Percentiles rank a stretch among this genome's conserved stretches.
phyloP scores from a whole-genome alignment of 2,888 invertebrate species.

The Pecten maximus region DNA sequence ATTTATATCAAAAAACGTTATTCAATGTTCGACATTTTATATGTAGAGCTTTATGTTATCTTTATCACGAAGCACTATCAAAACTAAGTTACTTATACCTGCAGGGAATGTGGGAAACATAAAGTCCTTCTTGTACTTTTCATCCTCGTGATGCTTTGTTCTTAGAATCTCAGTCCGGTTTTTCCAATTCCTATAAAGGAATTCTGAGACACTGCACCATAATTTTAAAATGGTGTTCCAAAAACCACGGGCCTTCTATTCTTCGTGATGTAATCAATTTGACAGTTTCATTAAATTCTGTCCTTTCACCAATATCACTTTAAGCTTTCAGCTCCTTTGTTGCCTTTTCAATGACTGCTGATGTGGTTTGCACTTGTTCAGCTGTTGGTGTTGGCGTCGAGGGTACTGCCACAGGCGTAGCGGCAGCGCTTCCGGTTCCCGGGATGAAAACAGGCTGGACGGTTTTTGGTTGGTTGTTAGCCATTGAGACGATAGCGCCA shows the following conservation, averaged over 20 bases:
- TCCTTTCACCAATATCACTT: neutral
- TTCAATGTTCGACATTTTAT: neutral
- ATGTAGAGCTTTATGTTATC: neutral
- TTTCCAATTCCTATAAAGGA: neutral
- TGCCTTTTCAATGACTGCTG: neutral
- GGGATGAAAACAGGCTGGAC: neutral
- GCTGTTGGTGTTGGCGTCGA: neutral
- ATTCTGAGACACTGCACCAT: neutral
- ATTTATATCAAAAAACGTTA: neutral
- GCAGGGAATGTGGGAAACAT: neutral
- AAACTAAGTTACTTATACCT: neutral
- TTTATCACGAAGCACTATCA: neutral
- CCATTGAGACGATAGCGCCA: neutral
- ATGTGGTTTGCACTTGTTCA: neutral
- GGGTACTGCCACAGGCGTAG: neutral
- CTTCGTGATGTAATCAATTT: neutral
- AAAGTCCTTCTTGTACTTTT: neutral
- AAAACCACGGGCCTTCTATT: neutral
- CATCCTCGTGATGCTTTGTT: neutral
- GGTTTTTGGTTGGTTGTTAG: neutral
- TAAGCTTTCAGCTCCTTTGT: neutral
- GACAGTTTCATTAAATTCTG: neutral
- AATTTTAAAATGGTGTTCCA: neutral
- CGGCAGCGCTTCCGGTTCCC: neutral
- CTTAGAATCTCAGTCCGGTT: neutral